Conservation (phyloP, 2,888 invertebrate genomes). For the Cabera pusaria region DNA sequence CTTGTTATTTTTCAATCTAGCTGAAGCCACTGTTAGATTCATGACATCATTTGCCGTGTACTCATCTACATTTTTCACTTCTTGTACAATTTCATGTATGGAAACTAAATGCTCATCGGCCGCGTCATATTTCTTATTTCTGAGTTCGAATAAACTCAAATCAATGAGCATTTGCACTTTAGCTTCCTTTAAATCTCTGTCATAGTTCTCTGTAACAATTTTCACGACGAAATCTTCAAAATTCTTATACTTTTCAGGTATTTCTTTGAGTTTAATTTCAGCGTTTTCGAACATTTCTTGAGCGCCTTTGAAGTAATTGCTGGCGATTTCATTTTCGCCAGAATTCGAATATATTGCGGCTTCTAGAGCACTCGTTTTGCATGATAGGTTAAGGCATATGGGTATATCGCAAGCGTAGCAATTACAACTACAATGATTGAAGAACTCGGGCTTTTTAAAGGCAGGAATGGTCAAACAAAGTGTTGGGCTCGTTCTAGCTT, state of each 20-base stretch:
- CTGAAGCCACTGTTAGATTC: constrained; percentile 56
- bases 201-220: constrained; percentile 30
- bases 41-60: constrained; percentile 54
- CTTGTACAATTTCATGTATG: constrained; percentile 55
- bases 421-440: constrained; percentile 47
- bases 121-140: constrained; percentile 36
- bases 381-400: constrained; percentile 39
- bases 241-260: constrained; percentile 26
- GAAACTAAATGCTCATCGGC: constrained; percentile 53
- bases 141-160: constrained; percentile 55
- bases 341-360: constrained; percentile 56
- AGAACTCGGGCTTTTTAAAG: constrained; percentile 49
- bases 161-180: constrained; percentile 56
- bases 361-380: constrained; percentile 47
- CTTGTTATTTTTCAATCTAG: constrained; percentile 39
- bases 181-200: constrained; percentile 38
- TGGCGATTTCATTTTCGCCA: constrained; percentile 55
- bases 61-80: constrained; percentile 26
- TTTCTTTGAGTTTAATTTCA: constrained; percentile 39
- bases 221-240: constrained; percentile 47
- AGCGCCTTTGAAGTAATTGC: constrained; percentile 59
- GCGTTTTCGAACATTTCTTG: constrained; percentile 38
- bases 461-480: constrained; percentile 40
- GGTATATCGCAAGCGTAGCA: constrained; percentile 58
- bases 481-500: constrained; percentile 50